Evolutionary conservation across 37 sponge, comb jelly and placozoan genomes (phyloP).

Genomic region (Aphrocallistes beatrix): DNA sequence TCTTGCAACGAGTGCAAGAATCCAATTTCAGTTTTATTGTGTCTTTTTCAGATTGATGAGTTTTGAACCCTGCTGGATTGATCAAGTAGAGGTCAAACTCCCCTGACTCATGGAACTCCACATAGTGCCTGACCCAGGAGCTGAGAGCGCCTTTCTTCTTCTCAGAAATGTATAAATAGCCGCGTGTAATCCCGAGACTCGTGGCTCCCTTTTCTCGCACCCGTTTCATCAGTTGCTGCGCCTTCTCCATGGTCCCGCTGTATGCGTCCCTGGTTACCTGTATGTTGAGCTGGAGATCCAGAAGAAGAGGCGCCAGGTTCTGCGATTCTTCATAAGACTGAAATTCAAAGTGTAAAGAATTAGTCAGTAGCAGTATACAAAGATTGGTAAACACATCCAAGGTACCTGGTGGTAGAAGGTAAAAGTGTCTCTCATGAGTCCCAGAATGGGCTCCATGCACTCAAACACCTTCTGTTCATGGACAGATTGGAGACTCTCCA

Average conservation of each 20-base stretch:
- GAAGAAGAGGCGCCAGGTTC: background rate
- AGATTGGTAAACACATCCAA: background rate
- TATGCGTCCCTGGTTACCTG: background rate
- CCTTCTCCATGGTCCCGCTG: background rate
- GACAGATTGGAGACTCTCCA: background rate
- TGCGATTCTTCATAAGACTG: conserved; percentile 11
- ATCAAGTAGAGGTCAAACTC: background rate
- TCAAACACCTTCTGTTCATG: background rate
- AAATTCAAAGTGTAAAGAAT: background rate
- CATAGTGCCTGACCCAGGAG: conserved; percentile 1
- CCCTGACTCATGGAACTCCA: background rate
- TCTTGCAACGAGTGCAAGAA: conserved; percentile 44
- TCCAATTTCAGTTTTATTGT: conserved; percentile 23
- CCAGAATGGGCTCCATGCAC: background rate
- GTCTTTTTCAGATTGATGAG: background rate
- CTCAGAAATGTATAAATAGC: background rate
- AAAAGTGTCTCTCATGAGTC: background rate
- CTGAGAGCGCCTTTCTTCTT: background rate
- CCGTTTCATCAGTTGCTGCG: background rate
- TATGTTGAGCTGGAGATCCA: background rate
- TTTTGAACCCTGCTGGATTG: background rate
- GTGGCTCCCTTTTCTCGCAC: background rate
- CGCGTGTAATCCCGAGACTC: background rate
- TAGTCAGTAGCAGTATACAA: background rate
- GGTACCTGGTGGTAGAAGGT: conserved; percentile 6